Base-by-base conservation (phyloP, 2,113 vertebrate species). In the Nesoenas mayeri region DNA sequence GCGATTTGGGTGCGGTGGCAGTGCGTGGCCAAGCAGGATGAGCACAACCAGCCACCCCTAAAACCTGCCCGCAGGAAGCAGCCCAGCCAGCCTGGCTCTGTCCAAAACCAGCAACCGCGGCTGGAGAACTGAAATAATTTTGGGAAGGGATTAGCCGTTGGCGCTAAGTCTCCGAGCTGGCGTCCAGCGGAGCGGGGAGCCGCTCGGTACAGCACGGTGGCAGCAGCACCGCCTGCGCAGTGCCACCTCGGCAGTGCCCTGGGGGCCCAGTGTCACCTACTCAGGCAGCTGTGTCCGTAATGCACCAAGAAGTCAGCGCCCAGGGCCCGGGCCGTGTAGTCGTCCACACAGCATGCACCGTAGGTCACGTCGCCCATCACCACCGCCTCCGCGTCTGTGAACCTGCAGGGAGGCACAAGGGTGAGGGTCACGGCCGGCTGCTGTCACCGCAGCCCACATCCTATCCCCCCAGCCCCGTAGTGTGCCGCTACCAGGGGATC, bases 331-430 rank as follows among this genome's bases (percentile, higher is more conserved):
- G 99, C 99, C 0, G 99, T 99, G 97, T 99, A 99, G 98, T 99
- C 99, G 1, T 99, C 99, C 95, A 99, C 98, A 47, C 99, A 99
- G 97, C 99, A 99, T 11, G 99, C 99, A 2, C 99, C 99, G 0
- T 99, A 99, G 28, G 99, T 99, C 97, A 99, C 99, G 4, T 99
- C 99, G 0, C 99, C 99, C 99, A 99, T 99, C 97, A 99, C 98
- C 83, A 99, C 97, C 6, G 98, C 98, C 94, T 99, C 99, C 0
- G 99, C 99, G 1, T 98, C 98, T 0, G 99, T 99, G 98, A 99
- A 99, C 97, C 99, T 99, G 98, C 1, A 12, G 50, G 69, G 74
- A 79, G 34, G 69, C 48, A 92, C 42, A 28, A 65, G 7, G 6
- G 34, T 2, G 40, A 60, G 47, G 42, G 50, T 73, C 31, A 47